Evolutionary conservation across 2,797 vertebrate species (phyloP), one percentile per base, ranked within the genome.

Genomic region (Danio aesculapii): DNA sequence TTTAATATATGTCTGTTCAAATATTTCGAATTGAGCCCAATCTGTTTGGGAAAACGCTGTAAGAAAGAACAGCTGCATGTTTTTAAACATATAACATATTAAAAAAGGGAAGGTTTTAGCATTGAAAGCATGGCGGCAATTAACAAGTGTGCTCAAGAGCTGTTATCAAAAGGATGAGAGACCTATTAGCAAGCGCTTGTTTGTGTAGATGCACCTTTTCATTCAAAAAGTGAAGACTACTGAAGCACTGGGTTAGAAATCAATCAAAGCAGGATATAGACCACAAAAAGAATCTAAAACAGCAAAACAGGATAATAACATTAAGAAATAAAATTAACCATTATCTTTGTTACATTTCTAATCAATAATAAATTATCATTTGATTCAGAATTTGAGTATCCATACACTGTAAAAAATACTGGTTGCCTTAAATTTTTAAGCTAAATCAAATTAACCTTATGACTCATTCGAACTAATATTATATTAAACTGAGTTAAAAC

Each of bases 171-270:
- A 16, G 39, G 44, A 83, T 62, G 62, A 73, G 58, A 79, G 59
- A 82, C 71, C 79, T 82, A 74, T 84, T 87, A 87, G 84, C 81
- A 74, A 30, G 76, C 69, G 62, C 58, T 67, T 87, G 76, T 83
- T 87, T 84, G 75, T 84, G 83, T 75, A 79, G 67, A 19, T 62
- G 66, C 53, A 63, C 81, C 50, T 79, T 83, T 78, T 77, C 52
- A 19, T 44, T 44, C 67, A 14, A 81, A n/a, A 82, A 68, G 55
- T 66, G 62, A 46, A 11, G 71, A 84, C 39, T 7, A 61, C 72
- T 17, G 43, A 1, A 50, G 57, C 17, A 9, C 43, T 9, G 8
- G 14, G 52, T 6, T 53, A 30, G 77, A 75, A 80, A 68, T 80
- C 59, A 66, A 39, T 67, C 50, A 30, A 16, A 10, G 44, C 67